Percentiles rank a stretch among this genome's conserved stretches.
Conservation (phyloP, 1,140 invertebrate species). For the Oryctes rhinoceros region DNA sequence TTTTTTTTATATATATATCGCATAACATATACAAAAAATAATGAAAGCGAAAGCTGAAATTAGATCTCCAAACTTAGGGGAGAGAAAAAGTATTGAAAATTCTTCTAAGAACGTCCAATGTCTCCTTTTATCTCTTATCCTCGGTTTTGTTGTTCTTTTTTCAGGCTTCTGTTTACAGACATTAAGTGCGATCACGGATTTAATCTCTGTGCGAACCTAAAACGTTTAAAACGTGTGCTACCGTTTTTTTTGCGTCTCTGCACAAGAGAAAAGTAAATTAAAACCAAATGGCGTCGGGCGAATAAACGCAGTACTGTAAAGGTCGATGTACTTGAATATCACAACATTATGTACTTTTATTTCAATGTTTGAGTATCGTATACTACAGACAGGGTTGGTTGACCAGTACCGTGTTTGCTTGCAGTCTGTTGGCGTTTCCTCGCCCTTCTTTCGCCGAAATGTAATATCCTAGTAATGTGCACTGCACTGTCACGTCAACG, state of each 20-base stretch:
- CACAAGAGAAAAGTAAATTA: background rate
- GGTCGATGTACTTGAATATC: background rate
- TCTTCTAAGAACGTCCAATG: too few relatives aligned
- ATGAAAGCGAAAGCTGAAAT: too few relatives aligned
- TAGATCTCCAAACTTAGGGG: too few relatives aligned
- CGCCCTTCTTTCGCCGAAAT: background rate
- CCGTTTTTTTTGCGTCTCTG: background rate
- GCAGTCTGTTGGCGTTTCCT: background rate
- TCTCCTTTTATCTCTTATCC: too few relatives aligned
- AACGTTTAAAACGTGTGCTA: background rate
- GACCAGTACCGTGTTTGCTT: background rate
- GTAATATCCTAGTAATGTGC: slow-evolving; percentile 14
- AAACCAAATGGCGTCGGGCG: background rate
- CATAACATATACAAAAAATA: too few relatives aligned
- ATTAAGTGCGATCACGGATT: background rate
- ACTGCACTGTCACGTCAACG: background rate
- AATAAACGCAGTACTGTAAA: background rate
- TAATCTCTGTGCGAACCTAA: background rate
- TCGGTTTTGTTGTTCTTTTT: too few relatives aligned
- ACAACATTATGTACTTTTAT: slow-evolving; percentile 20
- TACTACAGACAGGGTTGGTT: background rate
- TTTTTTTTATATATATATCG: too few relatives aligned
- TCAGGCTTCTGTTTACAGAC: background rate
- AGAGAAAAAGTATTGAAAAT: too few relatives aligned
- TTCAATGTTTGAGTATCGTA: slow-evolving; percentile 23